Percentiles rank a stretch among this genome's conserved stretches.
Evolutionary conservation across 92 coral and sea anemone genomes (phyloP).

Genomic region (Porites divaricata): DNA sequence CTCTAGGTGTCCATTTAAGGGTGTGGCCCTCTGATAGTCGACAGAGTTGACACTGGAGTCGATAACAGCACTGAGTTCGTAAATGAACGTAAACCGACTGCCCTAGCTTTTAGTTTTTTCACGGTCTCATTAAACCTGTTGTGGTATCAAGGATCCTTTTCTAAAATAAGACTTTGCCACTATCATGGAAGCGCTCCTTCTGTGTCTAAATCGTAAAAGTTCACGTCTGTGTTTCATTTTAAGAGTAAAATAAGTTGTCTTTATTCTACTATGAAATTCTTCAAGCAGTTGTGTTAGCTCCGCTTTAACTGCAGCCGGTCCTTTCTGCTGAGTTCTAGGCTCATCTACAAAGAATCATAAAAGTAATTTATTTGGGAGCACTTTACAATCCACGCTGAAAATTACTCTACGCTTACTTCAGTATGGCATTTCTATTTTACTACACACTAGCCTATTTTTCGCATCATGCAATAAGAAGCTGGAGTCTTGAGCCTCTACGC

Average conservation of each 20-base stretch:
- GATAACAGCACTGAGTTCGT: too few relatives aligned
- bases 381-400: too few relatives aligned
- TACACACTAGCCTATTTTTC: neutral
- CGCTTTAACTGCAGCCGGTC: neutral
- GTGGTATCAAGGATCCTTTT: neutral
- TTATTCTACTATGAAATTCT: slow-evolving; percentile 24
- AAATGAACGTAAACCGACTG: too few relatives aligned
- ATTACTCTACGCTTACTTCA: too few relatives aligned
- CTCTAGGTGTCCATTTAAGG: too few relatives aligned
- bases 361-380: neutral
- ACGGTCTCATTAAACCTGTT: neutral
- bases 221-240: slow-evolving; percentile 36
- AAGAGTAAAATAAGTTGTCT: slow-evolving; percentile 11
- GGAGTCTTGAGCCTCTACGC: too few relatives aligned
- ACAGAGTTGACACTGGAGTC: too few relatives aligned
- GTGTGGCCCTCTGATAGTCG: too few relatives aligned
- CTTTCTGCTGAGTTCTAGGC: neutral
- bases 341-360: neutral
- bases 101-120: too few relatives aligned
- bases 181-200: neutral
- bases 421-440: too few relatives aligned
- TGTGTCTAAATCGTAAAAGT: slow-evolving; percentile 2
- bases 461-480: neutral
- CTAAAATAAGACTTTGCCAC: too few relatives aligned
- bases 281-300: slow-evolving; percentile 36